Evolutionary conservation across 2,113 vertebrate species (phyloP), one percentile per base, ranked within the genome.

Genomic region (Sterna hirundo): DNA sequence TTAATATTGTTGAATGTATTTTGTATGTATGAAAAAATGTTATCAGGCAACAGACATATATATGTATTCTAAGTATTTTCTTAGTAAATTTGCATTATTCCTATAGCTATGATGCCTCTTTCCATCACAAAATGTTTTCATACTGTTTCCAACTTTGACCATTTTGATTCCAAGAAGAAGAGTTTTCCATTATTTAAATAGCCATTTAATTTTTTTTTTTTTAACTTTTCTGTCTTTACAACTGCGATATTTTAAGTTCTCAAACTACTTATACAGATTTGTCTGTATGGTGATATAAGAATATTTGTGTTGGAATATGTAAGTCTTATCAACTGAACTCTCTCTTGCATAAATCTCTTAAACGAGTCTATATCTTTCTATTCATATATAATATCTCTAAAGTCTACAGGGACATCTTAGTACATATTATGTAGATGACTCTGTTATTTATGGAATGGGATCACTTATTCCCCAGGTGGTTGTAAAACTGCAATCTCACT

Each of bases 381-480:
- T 69, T 88, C 79, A 74, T 58, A 88, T 76, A 87, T 66, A 93
- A 83, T 84, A 87, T 74, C 71, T 77, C 57, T 88, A 61, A 92
- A 93, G 40, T 96, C 97, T 97, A 74, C 87, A 72, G 94, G 92
- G 95, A 96, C 74, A 93, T 87, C 66, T 90, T 87, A 83, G 88
- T 95, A 93, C 65, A 79, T 96, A 98, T 98, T 98, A 98, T 98
- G 97, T 86, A 98, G 93, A 98, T 97, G 65, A 92, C 72, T 84
- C 95, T 92, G 87, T 97, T 97, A 98, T 98, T 98, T 98, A 96
- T 97, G 94, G 94, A 98, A 96, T 81, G 85, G 96, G 95, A 97
- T 97, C 55, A 42, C 79, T 97, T 94, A 68, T 96, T 98, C 90
- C 94, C 94, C 72, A 93, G 90, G 91, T 97, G 96, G 62, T 38